Conservation (phyloP, 2,113 vertebrate species). For the Crotalus helleri region DNA sequence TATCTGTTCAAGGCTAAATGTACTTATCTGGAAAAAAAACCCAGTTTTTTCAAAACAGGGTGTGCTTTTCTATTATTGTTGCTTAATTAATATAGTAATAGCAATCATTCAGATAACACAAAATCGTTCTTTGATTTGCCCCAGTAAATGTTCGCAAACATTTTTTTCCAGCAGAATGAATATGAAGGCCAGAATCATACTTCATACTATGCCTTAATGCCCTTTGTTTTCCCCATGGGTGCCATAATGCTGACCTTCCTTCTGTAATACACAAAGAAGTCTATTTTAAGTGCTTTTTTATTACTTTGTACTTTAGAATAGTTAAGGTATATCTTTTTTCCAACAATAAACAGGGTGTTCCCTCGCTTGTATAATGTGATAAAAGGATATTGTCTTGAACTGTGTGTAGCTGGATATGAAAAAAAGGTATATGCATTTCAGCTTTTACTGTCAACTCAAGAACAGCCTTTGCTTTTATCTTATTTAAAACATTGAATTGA, state of each 20-base stretch:
- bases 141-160: background rate
- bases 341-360: constrained; percentile 31
- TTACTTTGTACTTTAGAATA: constrained; percentile 11
- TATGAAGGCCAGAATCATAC: background rate
- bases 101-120: background rate
- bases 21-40: background rate
- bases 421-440: constrained; percentile 22
- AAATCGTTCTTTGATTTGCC: background rate
- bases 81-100: background rate
- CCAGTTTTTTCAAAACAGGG: background rate
- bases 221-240: background rate
- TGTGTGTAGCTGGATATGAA: background rate
- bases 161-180: background rate
- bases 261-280: background rate
- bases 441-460: constrained; percentile 46
- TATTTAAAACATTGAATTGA: constrained; percentile 55
- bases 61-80: background rate
- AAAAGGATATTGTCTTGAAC: constrained; percentile 27
- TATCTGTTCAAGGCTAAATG: background rate
- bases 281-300: constrained; percentile 22
- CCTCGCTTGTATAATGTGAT: constrained; percentile 17
- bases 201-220: background rate
- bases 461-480: constrained; percentile 46
- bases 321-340: constrained; percentile 42
- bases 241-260: background rate